phyloP scores from a whole-genome alignment of 2,797 vertebrate species.

The Periophthalmus magnuspinnatus region DNA sequence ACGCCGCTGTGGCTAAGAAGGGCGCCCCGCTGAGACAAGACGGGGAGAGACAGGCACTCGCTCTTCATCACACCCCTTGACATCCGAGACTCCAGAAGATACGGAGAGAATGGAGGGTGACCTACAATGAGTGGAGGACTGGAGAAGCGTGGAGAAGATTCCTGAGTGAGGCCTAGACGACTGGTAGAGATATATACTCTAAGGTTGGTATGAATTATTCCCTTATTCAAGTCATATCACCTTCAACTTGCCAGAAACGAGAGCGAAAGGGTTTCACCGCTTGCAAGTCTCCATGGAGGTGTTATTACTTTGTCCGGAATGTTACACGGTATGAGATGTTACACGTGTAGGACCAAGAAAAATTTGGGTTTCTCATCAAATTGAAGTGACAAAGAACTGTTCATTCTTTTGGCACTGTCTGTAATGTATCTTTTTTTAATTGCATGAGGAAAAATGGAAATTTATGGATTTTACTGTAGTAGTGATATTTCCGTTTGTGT shows the following conservation, averaged over 20 bases:
- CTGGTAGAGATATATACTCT: slow-evolving; percentile 50
- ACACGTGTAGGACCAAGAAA: background rate
- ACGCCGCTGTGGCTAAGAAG: slow-evolving; percentile 53
- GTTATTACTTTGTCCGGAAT: background rate
- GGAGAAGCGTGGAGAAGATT: slow-evolving; percentile 43
- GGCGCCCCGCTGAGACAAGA: slow-evolving; percentile 55
- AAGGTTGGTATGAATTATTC: slow-evolving; percentile 18
- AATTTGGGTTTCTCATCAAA: too few relatives aligned
- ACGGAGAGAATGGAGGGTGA: slow-evolving; percentile 28
- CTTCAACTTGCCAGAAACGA: too few relatives aligned
- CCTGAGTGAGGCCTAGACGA: slow-evolving; percentile 47
- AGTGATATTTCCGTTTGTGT: too few relatives aligned
- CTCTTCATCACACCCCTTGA: slow-evolving; percentile 53
- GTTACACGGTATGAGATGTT: background rate
- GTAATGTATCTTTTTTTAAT: too few relatives aligned
- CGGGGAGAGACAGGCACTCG: slow-evolving; percentile 35
- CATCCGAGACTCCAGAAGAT: slow-evolving; percentile 53
- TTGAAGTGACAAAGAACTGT: too few relatives aligned
- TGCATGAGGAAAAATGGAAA: too few relatives aligned
- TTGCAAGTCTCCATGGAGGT: too few relatives aligned
- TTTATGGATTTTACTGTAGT: too few relatives aligned
- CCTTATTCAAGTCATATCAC: slow-evolving; percentile 7
- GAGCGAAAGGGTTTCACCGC: too few relatives aligned
- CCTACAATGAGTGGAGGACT: slow-evolving; percentile 34
- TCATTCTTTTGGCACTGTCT: too few relatives aligned